phyloP scores from a whole-genome alignment of 1,140 invertebrate species.

The Neodiprion pinetum region DNA sequence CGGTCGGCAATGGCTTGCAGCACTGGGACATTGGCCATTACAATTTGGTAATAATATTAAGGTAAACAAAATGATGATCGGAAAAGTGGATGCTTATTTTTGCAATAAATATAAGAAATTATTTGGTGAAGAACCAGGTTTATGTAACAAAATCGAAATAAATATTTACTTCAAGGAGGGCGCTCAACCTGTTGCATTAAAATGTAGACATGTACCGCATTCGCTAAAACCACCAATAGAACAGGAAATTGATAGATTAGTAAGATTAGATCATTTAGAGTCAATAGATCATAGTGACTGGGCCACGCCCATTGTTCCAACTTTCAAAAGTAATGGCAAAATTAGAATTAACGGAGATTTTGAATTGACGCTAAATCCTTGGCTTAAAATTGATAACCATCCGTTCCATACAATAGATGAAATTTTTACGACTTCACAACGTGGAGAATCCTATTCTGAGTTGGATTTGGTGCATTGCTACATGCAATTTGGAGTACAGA shows the following conservation, averaged over 20 bases:
- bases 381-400: conserved; percentile 3
- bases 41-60: background rate
- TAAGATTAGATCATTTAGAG: conserved; percentile 41
- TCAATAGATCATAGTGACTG: conserved; percentile 49
- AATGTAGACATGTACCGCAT: conserved; percentile 34
- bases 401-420: conserved; percentile 10
- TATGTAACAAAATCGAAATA: background rate
- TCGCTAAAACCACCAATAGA: conserved; percentile 35
- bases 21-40: conserved; percentile 19
- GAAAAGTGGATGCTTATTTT: background rate
- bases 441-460: background rate
- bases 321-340: conserved; percentile 23
- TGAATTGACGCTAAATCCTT: conserved; percentile 9
- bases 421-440: conserved; percentile 13
- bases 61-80: background rate
- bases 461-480: conserved; percentile 6
- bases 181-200: background rate
- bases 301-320: conserved; percentile 54
- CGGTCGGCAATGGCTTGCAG: conserved; percentile 27
- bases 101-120: background rate
- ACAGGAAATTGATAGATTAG: conserved; percentile 39
- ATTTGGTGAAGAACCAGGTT: background rate
- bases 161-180: background rate
- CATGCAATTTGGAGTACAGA: conserved; percentile 12
- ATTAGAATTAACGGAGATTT: conserved; percentile 12